A percentile compares a stretch with the other conserved stretches of the same genome.
Evolutionary conservation across 2,113 vertebrate genomes (phyloP).

Genomic region (Accipiter virgatus): DNA sequence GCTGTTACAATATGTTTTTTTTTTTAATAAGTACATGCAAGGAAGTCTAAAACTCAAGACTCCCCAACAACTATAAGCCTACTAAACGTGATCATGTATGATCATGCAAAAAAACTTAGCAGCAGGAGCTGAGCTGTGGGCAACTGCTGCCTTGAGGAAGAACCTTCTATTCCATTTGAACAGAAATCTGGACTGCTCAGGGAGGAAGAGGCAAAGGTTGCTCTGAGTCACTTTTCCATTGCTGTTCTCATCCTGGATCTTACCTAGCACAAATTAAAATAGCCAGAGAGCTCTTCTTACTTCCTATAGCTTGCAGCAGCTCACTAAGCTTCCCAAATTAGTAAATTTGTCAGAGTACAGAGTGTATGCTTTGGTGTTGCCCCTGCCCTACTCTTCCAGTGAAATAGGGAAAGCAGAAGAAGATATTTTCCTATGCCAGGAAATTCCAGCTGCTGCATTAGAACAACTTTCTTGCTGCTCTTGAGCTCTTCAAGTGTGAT

Average conservation of each 20-base stretch:
- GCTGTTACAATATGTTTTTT: not conserved
- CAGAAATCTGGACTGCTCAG: not conserved
- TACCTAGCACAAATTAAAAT: not conserved
- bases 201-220: not conserved
- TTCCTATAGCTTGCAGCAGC: not conserved
- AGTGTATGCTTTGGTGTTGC: not conserved
- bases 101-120: not conserved
- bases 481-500: not conserved
- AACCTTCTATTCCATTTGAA: not conserved
- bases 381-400: not conserved
- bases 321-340: not conserved
- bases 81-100: rapidly evolving
- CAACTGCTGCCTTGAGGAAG: not conserved
- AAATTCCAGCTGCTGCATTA: not conserved
- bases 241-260: not conserved
- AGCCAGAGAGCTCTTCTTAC: not conserved
- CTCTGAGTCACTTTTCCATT: not conserved
- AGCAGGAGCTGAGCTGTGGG: not conserved
- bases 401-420: not conserved
- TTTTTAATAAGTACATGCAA: not conserved
- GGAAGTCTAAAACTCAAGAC: not conserved
- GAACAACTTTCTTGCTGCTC: not conserved
- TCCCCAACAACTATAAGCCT: not conserved
- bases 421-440: not conserved
- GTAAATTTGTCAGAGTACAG: not conserved